Conservation (phyloP, 2,797 vertebrate genomes). For the Paratrypauchen microcephalus region DNA sequence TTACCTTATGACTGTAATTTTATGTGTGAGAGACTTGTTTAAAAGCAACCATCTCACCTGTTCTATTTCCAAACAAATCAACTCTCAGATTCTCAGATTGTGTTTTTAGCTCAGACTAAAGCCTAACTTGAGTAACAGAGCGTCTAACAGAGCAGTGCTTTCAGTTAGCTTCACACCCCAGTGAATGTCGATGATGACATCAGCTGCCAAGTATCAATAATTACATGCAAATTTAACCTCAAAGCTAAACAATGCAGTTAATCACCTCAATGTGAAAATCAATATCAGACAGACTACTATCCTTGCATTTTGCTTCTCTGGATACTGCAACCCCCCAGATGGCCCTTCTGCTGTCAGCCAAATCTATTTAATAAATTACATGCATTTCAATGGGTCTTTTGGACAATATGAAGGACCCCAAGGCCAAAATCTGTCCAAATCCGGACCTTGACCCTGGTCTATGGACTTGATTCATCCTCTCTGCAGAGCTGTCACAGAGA, state of each 20-base stretch:
- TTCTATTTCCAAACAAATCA: no score
- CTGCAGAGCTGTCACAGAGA: slow-evolving; percentile 49
- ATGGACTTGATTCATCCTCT: slow-evolving; percentile 45
- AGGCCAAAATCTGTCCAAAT: slow-evolving; percentile 45
- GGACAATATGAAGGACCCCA: slow-evolving; percentile 42
- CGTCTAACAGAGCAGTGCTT: no score
- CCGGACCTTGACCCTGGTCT: slow-evolving; percentile 57
- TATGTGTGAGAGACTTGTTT: no score
- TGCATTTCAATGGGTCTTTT: slow-evolving; percentile 57
- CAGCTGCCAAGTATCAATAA: slow-evolving; percentile 32
- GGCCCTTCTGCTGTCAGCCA: slow-evolving; percentile 46
- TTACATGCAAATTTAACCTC: slow-evolving; percentile 64
- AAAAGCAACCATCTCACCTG: no score
- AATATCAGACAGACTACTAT: slow-evolving; percentile 44
- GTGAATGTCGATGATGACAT: no score
- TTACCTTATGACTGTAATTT: no score
- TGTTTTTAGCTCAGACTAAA: no score
- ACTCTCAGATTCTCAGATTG: no score
- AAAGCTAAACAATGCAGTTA: slow-evolving; percentile 62
- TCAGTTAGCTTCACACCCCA: no score
- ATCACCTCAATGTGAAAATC: slow-evolving; percentile 71
- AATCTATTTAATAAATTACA: slow-evolving; percentile 37
- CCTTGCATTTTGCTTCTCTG: slow-evolving; percentile 47
- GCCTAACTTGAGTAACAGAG: no score
- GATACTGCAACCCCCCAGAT: slow-evolving; percentile 48